Base-by-base conservation (phyloP, 2,797 vertebrate genomes). In the Rhadinocentrus ornatus region DNA sequence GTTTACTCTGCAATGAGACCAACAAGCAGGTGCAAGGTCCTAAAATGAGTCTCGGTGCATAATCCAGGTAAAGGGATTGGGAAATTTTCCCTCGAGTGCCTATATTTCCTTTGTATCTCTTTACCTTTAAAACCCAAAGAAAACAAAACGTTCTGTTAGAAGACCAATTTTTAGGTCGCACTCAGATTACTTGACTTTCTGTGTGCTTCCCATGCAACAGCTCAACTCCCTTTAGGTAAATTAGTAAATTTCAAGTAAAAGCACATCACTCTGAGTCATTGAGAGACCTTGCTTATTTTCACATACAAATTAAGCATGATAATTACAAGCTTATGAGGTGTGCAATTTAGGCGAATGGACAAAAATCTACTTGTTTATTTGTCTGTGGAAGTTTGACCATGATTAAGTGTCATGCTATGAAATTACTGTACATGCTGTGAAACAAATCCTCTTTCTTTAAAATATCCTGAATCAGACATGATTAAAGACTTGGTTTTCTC, bases 251-350 rank as follows among this genome's bases (percentile, higher is more conserved):
- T 67, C 16, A 71, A 83, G 55, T 62, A 67, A 74, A 83, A 80
- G 66, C 64, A 78, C 63, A 73, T 77, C 70, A 77, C 58, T 68
- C 65, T 31, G 31, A 78, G 32, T 52, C 64, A 65, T n/a, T 57
- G 48, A 57, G 55, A 57, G 66, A 46, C 41, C 57, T 16, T 76
- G 84, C 76, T 87, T 85, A 84, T 88, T 84, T 90, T 86, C 37
- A 71, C n/a, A 69, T 70, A 66, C 67, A 88, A 91, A 91, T 89
- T 78, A 85, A 72, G 67, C 77, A 46, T 82, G 81, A 69, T 85
- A 80, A 88, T 90, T 88, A 78, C 59, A 66, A 73, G 54, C 56
- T 65, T 58, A 71, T 24, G 39, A 82, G 64, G 75, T 76, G 69
- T 71, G 73, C 64, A 39, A 65, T 74, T 72, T 50, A 62, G 74